Percentiles rank a stretch among this genome's conserved stretches.
phyloP scores from a whole-genome alignment of 2,797 vertebrate genomes.

The Xiphophorus birchmanni region DNA sequence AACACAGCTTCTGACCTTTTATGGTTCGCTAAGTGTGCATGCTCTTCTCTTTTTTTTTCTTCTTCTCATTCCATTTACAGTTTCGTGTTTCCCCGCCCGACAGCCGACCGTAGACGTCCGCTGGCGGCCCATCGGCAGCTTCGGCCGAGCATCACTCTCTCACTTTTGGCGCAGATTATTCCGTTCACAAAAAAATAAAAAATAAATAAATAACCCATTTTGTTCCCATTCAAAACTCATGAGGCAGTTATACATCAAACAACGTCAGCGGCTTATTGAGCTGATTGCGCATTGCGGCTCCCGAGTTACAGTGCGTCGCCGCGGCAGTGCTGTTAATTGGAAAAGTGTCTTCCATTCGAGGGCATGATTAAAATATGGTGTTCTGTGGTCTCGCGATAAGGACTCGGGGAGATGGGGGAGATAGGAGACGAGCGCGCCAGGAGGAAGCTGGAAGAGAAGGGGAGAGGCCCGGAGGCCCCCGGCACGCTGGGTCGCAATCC shows the following conservation, averaged over 20 bases:
- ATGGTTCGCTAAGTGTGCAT: conserved; percentile 56
- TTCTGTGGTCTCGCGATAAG: conserved; percentile 77
- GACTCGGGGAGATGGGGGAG: conserved; percentile 71
- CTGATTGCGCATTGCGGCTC: conserved; percentile 65
- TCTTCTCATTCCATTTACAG: conserved; percentile 53
- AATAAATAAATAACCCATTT: conserved; percentile 30
- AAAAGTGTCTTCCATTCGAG: conserved; percentile 78
- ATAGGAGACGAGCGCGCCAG: conserved; percentile 50
- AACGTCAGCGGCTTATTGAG: conserved; percentile 42
- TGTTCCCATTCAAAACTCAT: conserved; percentile 65
- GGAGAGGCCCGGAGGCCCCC: conserved; percentile 49
- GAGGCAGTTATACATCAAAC: conserved; percentile 67
- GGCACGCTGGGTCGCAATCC: conserved; percentile 63
- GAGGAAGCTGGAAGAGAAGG: conserved; percentile 50
- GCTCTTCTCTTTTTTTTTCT: conserved; percentile 36
- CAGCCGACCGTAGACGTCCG: conserved; percentile 41
- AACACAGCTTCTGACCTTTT: conserved; percentile 49
- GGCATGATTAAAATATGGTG: conserved; percentile 81
- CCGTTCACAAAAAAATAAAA: conserved; percentile 47
- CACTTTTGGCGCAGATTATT: conserved; percentile 52
- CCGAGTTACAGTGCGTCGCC: conserved; percentile 55
- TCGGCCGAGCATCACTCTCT: conserved; percentile 63
- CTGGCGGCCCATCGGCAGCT: conserved; percentile 70
- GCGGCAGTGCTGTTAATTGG: conserved; percentile 76
- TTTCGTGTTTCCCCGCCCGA: conserved; percentile 46